phyloP scores from a whole-genome alignment of 2,797 vertebrate genomes.

The Poecilia velifera region DNA sequence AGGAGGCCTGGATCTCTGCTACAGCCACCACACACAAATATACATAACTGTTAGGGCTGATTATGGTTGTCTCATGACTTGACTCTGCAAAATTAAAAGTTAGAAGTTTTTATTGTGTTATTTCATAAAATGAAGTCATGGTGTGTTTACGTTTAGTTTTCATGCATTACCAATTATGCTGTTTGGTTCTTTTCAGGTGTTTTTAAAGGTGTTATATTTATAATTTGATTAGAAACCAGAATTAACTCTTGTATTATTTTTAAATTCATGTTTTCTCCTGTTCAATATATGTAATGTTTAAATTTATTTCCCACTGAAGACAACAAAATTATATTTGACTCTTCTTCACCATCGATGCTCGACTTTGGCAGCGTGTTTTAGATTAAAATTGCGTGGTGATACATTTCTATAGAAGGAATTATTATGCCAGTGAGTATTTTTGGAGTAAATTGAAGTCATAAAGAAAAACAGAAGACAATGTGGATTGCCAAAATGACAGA shows the following conservation, averaged over 20 bases:
- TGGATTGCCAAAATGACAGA: not conserved
- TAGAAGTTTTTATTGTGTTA: not conserved
- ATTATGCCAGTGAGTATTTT: not conserved
- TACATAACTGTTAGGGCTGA: not conserved
- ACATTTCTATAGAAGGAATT: not conserved
- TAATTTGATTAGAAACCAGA: not conserved
- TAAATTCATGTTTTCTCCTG: not conserved
- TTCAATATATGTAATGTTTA: not conserved
- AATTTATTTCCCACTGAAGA: too few relatives aligned
- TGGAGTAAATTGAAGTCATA: not conserved
- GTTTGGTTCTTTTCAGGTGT: too few relatives aligned
- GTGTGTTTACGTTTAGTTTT: too few relatives aligned
- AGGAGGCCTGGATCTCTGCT: not conserved
- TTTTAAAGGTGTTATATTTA: not conserved
- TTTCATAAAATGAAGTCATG: not conserved
- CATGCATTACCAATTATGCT: not conserved
- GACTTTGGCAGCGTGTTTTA: slow-evolving; percentile 2
- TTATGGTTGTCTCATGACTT: too few relatives aligned
- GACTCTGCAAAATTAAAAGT: not conserved
- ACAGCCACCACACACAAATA: not conserved
- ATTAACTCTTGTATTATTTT: not conserved
- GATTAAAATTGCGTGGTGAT: not conserved
- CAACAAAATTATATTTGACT: too few relatives aligned
- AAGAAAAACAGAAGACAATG: not conserved
- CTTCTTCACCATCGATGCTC: too few relatives aligned